Evolutionary conservation across 2,113 vertebrate species (phyloP), one percentile per base, ranked within the genome.

Genomic region (Manacus vitellinus): DNA sequence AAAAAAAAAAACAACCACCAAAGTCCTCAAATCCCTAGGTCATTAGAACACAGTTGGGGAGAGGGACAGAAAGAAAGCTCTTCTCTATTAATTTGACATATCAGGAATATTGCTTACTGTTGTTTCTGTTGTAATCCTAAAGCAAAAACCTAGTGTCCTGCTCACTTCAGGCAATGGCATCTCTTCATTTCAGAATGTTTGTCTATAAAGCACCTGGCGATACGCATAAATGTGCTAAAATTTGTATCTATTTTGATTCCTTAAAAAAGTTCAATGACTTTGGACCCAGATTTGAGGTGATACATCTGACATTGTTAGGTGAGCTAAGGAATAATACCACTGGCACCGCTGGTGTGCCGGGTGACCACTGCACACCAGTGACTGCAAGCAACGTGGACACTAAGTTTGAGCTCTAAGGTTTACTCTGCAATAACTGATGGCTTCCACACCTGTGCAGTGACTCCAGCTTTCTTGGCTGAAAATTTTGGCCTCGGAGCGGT

Each of bases 391-490:
- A 97, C 92, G 78, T 3, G 97, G 97, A 96, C 96, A 95, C 96
- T 94, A 92, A 78, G 94, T 97, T 97, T 95, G 85, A 83, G 93
- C 97, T 89, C 59, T 72, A 39, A 62, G 85, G 95, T 79, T 97
- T 98, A 99, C 98, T 99, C 98, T 93, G 98, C 98, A 77, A 95
- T 98, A 59, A 96, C 74, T 14, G 98, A 96, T 49, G 99, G 99
- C 97, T 99, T 99, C 99, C 99, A 99, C 97, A 99, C 99, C 98
- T 99, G 99, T 89, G 98, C 99, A 70, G 97, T 97, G 94, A 98
- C 98, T 65, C 98, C 98, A 72, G 98, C 98, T 97, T 99, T 99
- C 98, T 99, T 99, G 92, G 99, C 99, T 49, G 98, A 99, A 97
- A 99, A 99, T 95, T 98, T 99, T 80, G 99, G 99, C 98, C 98